Percentiles rank a stretch among this genome's conserved stretches.
Evolutionary conservation across 2,113 vertebrate species (phyloP).

Genomic region (Labeo catla): DNA sequence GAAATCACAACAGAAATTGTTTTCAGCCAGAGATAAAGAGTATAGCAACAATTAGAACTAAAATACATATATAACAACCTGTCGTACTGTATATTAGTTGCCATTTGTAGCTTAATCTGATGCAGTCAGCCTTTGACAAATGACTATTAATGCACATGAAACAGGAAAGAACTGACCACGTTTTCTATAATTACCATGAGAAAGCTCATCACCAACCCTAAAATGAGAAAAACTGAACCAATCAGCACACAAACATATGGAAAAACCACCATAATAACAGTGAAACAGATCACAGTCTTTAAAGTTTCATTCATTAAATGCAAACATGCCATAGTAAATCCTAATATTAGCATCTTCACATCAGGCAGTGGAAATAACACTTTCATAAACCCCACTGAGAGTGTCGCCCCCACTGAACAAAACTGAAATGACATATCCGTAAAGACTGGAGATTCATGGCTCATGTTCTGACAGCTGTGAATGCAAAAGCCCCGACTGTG

Average conservation of each 20-base stretch:
- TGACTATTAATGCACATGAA: background rate
- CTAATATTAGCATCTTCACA: background rate
- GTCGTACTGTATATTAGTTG: too few relatives aligned
- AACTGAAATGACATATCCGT: background rate
- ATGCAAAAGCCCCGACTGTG: too few relatives aligned
- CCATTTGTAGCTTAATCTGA: too few relatives aligned
- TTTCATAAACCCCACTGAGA: background rate
- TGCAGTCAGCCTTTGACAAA: too few relatives aligned
- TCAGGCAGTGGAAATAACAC: background rate
- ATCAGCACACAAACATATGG: background rate
- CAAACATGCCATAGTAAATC: background rate
- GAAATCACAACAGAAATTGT: too few relatives aligned
- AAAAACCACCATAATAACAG: background rate
- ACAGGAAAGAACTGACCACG: background rate
- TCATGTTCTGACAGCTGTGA: background rate
- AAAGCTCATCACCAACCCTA: background rate
- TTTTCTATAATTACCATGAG: background rate
- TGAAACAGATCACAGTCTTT: fast-evolving
- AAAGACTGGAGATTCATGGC: background rate
- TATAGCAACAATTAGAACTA: too few relatives aligned
- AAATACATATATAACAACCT: too few relatives aligned
- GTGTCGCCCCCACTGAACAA: background rate
- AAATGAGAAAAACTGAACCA: background rate
- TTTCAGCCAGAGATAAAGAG: too few relatives aligned
- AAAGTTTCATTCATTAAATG: background rate